Conservation (phyloP, 2,113 vertebrate species). For the Tyrannus savana region DNA sequence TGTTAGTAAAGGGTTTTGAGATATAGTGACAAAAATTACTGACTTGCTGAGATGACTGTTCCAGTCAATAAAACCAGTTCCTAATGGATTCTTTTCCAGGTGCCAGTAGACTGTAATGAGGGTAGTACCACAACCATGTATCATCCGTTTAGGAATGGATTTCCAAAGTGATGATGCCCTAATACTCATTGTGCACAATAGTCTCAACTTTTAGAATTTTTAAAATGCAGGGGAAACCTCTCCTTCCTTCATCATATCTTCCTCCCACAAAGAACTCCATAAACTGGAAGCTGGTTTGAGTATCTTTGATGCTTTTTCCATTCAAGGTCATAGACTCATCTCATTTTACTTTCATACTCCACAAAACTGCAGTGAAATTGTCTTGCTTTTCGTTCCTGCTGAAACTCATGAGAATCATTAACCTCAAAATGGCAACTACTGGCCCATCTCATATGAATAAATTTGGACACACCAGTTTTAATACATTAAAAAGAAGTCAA, state of each 20-base stretch:
- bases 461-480: not conserved
- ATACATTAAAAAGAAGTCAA: not conserved
- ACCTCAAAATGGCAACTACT: not conserved
- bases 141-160: not conserved
- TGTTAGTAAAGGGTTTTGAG: not conserved
- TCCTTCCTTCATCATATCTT: not conserved
- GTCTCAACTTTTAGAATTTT: not conserved
- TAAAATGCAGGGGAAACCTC: not conserved
- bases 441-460: not conserved
- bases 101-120: not conserved
- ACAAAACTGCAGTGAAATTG: not conserved
- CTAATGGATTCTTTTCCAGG: not conserved
- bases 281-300: not conserved
- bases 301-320: not conserved
- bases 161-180: not conserved
- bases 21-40: not conserved
- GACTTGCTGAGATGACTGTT: not conserved
- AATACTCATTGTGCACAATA: not conserved
- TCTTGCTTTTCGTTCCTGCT: not conserved
- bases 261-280: not conserved
- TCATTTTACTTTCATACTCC: not conserved
- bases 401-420: not conserved
- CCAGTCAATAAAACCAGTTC: not conserved
- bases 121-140: not conserved
- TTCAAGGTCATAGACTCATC: not conserved